A percentile compares a stretch with the other conserved stretches of the same genome.
Evolutionary conservation across 2,888 invertebrate species (phyloP).

Genomic region (Ecdyonurus torrentis): DNA sequence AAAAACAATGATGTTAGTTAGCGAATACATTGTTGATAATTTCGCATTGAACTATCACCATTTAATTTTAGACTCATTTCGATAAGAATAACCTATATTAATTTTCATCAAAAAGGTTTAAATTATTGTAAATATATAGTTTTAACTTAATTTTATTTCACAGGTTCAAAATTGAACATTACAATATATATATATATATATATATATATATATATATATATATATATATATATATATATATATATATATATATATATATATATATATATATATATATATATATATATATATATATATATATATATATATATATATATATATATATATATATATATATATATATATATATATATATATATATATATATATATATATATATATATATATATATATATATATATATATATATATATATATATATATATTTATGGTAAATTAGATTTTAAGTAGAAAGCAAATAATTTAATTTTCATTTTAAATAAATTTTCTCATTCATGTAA

Average conservation of each 20-base stretch:
- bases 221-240: background rate
- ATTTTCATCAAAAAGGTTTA: no score
- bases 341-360: background rate
- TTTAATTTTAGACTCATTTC: no score
- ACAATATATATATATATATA: background rate
- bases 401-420: background rate
- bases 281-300: background rate
- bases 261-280: background rate
- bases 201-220: background rate
- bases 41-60: no score
- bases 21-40: no score
- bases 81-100: no score
- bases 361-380: background rate
- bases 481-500: no score
- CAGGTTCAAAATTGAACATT: no score
- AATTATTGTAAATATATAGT: no score
- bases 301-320: background rate
- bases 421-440: background rate
- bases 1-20: no score
- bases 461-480: no score
- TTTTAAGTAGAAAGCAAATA: no score
- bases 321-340: background rate
- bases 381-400: background rate
- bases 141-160: no score
- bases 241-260: background rate